phyloP scores from a whole-genome alignment of 2,797 vertebrate genomes.

The Schizothorax lantsangensis region DNA sequence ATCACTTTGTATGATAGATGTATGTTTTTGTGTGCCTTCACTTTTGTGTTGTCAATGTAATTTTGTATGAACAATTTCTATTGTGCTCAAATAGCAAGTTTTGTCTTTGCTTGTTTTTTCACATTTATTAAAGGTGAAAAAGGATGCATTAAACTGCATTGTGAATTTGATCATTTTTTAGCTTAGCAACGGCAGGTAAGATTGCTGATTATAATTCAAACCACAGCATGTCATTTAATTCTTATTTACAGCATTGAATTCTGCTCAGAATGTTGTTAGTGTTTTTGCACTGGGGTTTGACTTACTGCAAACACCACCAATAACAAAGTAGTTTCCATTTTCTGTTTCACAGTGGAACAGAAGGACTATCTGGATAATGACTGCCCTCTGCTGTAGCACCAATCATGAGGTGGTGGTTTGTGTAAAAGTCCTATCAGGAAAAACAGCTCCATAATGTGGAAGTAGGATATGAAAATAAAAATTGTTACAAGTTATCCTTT shows the following conservation, averaged over 20 bases:
- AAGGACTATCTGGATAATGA: neutral
- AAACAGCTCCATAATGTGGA: neutral
- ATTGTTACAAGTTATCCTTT: neutral
- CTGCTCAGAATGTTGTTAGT: neutral
- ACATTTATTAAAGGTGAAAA: constrained; percentile 33
- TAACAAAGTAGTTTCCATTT: neutral
- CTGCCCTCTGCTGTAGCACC: constrained; percentile 27
- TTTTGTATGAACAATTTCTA: constrained; percentile 37
- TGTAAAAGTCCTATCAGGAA: neutral
- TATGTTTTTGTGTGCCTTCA: constrained; percentile 44
- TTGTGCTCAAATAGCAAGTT: constrained; percentile 24
- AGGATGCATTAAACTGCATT: neutral
- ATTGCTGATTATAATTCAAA: neutral
- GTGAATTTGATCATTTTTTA: constrained; percentile 7
- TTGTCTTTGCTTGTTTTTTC: neutral
- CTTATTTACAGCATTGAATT: neutral
- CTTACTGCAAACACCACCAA: neutral
- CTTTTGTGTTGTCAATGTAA: constrained; percentile 17
- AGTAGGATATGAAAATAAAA: neutral
- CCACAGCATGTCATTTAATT: neutral
- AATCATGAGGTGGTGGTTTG: neutral
- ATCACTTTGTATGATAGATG: constrained; percentile 59
- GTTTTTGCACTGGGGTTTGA: neutral
- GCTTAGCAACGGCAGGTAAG: too few relatives aligned
- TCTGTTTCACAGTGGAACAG: neutral